A percentile compares a stretch with the other conserved stretches of the same genome.
Conservation (phyloP, 92 coral and sea anemone genomes). For the Porites cylindrica region DNA sequence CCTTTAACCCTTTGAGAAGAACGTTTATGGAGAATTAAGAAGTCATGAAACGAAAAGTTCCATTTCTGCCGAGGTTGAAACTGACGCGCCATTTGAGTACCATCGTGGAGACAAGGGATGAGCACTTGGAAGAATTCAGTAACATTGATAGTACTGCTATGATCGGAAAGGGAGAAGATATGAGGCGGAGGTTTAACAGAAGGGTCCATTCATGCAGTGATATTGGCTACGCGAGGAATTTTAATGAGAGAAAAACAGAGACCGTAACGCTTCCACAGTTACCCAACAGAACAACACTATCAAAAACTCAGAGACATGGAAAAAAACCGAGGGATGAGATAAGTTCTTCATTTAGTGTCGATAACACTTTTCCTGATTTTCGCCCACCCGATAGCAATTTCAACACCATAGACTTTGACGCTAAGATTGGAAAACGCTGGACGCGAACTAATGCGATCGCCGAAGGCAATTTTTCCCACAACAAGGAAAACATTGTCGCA, state of each 20-base stretch:
- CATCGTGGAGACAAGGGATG: slow-evolving; percentile 38
- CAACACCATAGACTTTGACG: slow-evolving; percentile 17
- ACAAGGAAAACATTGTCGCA: slow-evolving; percentile 53
- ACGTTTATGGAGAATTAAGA: not conserved
- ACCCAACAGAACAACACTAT: not conserved
- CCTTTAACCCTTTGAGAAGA: not conserved
- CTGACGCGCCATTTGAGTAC: slow-evolving; percentile 44
- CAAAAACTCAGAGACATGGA: slow-evolving; percentile 1
- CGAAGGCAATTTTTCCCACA: slow-evolving; percentile 9
- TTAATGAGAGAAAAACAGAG: not conserved
- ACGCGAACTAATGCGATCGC: not conserved
- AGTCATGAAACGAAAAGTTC: slow-evolving; percentile 29
- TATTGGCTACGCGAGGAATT: slow-evolving; percentile 3
- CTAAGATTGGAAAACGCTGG: slow-evolving; percentile 1
- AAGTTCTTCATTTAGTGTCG: not conserved
- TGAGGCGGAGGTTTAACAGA: slow-evolving; percentile 12
- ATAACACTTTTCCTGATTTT: slow-evolving; percentile 38
- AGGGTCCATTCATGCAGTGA: slow-evolving; percentile 36
- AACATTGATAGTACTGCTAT: not conserved
- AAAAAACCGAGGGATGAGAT: not conserved
- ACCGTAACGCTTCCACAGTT: slow-evolving; percentile 21
- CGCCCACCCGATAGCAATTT: slow-evolving; percentile 1
- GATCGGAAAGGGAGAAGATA: not conserved
- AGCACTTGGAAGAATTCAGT: slow-evolving; percentile 20
- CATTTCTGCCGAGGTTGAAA: slow-evolving; percentile 38